These are phyloP conservation scores for Machimus atricapillus DNA, from an alignment of 2,888 invertebrate species.

Conservation along the genomic window DNA sequence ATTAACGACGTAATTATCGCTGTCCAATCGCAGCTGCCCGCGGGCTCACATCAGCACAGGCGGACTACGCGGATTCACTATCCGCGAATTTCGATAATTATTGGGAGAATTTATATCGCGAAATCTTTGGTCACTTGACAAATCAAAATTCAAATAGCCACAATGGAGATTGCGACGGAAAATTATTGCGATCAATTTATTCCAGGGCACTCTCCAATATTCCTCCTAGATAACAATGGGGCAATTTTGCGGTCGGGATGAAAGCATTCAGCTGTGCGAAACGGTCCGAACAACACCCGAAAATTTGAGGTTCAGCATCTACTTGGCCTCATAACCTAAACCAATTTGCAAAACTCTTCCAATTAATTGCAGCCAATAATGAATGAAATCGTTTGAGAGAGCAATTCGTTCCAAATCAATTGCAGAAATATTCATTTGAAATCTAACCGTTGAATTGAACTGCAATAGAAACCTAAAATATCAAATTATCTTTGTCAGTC, in stretches of 20 bases:
- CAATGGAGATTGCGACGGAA: background rate
- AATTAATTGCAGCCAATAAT: slow-evolving; percentile 20
- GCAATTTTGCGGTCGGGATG: background rate
- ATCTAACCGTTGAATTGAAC: background rate
- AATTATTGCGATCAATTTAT: slow-evolving; percentile 34
- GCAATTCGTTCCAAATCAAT: slow-evolving; percentile 21
- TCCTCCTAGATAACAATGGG: background rate
- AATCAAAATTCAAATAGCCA: slow-evolving; percentile 30
- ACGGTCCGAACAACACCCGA: background rate
- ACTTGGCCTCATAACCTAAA: background rate
- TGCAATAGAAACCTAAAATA: background rate
- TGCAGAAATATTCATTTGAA: slow-evolving; percentile 4
- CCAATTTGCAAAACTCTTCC: background rate
- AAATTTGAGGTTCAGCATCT: background rate
- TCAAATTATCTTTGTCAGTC: background rate
- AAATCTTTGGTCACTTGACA: slow-evolving; percentile 2
- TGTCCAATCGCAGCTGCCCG: background rate
- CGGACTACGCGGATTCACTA: background rate
- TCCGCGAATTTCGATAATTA: slow-evolving; percentile 25
- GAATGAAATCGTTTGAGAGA: background rate
- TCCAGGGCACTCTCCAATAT: background rate
- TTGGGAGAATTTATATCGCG: background rate
- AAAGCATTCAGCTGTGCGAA: background rate
- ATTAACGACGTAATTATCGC: slow-evolving; percentile 18
- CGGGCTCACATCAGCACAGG: background rate